Base-by-base conservation (phyloP, 2,888 invertebrate species). In the Aquatica leii region DNA sequence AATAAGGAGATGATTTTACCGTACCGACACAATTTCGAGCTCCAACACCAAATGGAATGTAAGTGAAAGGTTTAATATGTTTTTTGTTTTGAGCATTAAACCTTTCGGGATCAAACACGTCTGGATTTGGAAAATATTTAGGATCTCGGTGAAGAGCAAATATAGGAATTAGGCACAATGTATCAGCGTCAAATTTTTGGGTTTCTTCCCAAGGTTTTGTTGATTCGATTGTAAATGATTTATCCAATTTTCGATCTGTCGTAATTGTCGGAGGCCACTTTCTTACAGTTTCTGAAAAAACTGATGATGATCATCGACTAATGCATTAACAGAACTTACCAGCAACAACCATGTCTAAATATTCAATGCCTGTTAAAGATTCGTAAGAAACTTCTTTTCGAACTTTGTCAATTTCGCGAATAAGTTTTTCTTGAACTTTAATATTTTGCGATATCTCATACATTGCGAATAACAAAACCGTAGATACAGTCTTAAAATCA, bases 141-240 rank as follows among this genome's bases (percentile, higher is more conserved):
- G 84, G 81, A 71, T 87, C 86, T 77, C 82, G 83, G 56, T 87
- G 86, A 3, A 87, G 73, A 0, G 82, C 84, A 58, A 82, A 81
- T 3, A 83, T 71, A 0, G 85, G 83, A 58, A 86, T 79, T 5
- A 78, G 80, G 0, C 88, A 65, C 0, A 41, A 58, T 6, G 71
- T 17, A 17, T 65, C 37, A 1, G 34, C 14, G 4, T 52, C 12
- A 2, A 62, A 21, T 12, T 15, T 3, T 24, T 43, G 2, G 1
- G 34, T 11, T 70, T 80, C 64, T 18, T 60, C 60, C 5, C 31
- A 21, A 11, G 35, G 21, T 17, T 11, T 1, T 40, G 34, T 54
- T 12, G 77, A 69, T 62, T 74, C 57, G 9, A 77, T 73, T n/a
- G 82, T 80, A 62, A 83, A 86, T 0, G 78, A 69, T 61, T 84